phyloP scores from a whole-genome alignment of 2,888 invertebrate genomes.

The Vesta saturnalis region DNA sequence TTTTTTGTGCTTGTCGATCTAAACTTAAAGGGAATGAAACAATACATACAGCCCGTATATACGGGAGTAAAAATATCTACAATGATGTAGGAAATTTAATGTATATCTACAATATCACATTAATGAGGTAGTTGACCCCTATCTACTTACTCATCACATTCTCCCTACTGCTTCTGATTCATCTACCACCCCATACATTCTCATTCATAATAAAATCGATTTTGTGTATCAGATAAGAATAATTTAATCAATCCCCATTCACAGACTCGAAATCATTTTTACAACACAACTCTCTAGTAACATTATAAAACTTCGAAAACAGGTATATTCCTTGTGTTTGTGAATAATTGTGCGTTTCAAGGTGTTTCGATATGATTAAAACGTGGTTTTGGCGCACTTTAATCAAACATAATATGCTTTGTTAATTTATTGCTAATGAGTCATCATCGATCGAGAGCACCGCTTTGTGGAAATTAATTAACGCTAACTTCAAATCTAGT shows the following conservation, averaged over 20 bases:
- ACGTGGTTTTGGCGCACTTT: too few species aligned
- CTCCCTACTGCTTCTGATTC: conserved; percentile 12
- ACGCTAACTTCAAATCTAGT: background rate
- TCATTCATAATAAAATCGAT: conserved; percentile 4
- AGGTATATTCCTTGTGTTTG: too few species aligned
- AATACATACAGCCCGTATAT: too few species aligned
- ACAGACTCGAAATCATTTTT: background rate
- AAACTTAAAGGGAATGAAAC: too few species aligned
- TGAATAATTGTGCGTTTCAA: too few species aligned
- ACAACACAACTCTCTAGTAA: too few species aligned
- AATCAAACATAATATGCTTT: too few species aligned
- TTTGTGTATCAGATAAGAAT: background rate
- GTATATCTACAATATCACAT: background rate
- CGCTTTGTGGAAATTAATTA: background rate
- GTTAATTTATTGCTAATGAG: too few species aligned
- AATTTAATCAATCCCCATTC: background rate
- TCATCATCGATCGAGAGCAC: background rate
- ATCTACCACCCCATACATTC: conserved; percentile 7
- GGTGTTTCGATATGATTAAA: too few species aligned
- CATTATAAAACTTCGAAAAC: too few species aligned
- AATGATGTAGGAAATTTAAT: background rate
- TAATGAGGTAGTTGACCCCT: conserved; percentile 14
- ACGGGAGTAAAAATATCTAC: too few species aligned
- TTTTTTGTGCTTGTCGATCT: too few species aligned
- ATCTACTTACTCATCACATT: conserved; percentile 8